These are phyloP conservation scores for Tachina grossa DNA, from an alignment of 2,888 invertebrate genomes.

Conservation along the genomic window DNA sequence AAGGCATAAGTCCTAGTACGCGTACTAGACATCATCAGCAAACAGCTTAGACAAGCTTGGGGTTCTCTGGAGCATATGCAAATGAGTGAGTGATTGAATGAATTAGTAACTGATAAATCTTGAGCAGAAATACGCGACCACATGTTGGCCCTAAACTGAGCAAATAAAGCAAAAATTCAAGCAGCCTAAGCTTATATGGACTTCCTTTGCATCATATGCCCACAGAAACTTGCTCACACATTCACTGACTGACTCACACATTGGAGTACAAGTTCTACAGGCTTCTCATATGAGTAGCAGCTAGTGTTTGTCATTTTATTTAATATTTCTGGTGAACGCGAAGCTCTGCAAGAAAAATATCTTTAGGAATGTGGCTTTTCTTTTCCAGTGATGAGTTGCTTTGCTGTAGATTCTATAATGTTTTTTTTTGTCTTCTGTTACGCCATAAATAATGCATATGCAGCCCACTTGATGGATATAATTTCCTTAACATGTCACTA, in stretches of 20 bases:
- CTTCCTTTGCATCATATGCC: conserved; percentile 77
- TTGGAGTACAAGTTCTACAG: background rate
- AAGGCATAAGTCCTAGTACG: conserved; percentile 10
- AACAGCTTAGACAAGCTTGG: conserved; percentile 42
- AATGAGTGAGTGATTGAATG: conserved; percentile 54
- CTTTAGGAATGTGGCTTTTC: conserved; percentile 49
- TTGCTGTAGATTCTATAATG: conserved; percentile 34
- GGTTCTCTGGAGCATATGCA: conserved; percentile 62
- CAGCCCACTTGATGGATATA: conserved; percentile 76
- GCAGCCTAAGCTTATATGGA: conserved; percentile 35
- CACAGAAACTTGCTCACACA: conserved; percentile 74
- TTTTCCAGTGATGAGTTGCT: conserved; percentile 41
- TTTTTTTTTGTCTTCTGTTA: conserved; percentile 21
- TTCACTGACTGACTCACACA: background rate
- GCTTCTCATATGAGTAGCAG: conserved; percentile 44
- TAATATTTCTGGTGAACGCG: conserved; percentile 15
- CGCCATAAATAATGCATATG: conserved; percentile 56
- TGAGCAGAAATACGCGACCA: conserved; percentile 26
- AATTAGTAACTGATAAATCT: conserved; percentile 58
- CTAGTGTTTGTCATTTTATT: conserved; percentile 43
- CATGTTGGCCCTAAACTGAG: conserved; percentile 68
- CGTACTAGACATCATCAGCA: background rate
- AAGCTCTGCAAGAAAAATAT: conserved; percentile 32
- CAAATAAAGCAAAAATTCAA: conserved; percentile 69
- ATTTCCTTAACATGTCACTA: conserved; percentile 63